Evolutionary conservation across 2,888 invertebrate species (phyloP).

Genomic region (Spodoptera littoralis): DNA sequence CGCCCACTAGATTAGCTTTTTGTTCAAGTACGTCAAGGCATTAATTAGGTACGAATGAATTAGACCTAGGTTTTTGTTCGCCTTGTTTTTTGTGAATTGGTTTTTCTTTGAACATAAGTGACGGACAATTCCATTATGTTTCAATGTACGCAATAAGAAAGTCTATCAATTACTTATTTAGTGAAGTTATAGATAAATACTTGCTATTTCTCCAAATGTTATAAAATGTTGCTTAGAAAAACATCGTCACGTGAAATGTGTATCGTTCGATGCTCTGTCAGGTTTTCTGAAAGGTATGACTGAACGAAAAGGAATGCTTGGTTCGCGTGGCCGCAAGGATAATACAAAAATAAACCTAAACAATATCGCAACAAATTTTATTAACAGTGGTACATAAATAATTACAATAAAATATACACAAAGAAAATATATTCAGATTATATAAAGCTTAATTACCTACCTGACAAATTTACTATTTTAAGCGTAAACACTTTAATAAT

Average conservation of each 20-base stretch:
- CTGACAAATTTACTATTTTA: conserved; percentile 69
- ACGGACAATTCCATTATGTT: no score
- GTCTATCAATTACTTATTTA: no score
- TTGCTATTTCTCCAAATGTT: no score
- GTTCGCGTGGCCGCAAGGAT: conserved; percentile 32
- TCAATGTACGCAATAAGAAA: no score
- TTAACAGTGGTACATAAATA: conserved; percentile 81
- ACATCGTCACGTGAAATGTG: conserved; percentile 18
- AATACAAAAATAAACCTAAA: conserved; percentile 52
- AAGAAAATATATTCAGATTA: conserved; percentile 70
- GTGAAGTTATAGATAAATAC: no score
- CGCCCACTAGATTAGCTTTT: conserved; percentile 15
- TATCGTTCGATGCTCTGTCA: conserved; percentile 21
- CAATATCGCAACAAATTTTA: conserved; percentile 77
- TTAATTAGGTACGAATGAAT: conserved; percentile 13
- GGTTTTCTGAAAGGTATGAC: conserved; percentile 19
- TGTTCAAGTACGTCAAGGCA: conserved; percentile 7
- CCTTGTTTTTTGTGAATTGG: no score
- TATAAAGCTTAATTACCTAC: conserved; percentile 72
- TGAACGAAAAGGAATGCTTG: conserved; percentile 14
- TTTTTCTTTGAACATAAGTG: no score
- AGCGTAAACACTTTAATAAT: conserved; percentile 58
- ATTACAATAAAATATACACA: conserved; percentile 81
- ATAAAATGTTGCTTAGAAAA: neutral
- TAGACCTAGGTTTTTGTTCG: no score